These are phyloP conservation scores for Pipistrellus kuhlii DNA, from an alignment of 2,797 vertebrate species.

Conservation along the genomic window DNA sequence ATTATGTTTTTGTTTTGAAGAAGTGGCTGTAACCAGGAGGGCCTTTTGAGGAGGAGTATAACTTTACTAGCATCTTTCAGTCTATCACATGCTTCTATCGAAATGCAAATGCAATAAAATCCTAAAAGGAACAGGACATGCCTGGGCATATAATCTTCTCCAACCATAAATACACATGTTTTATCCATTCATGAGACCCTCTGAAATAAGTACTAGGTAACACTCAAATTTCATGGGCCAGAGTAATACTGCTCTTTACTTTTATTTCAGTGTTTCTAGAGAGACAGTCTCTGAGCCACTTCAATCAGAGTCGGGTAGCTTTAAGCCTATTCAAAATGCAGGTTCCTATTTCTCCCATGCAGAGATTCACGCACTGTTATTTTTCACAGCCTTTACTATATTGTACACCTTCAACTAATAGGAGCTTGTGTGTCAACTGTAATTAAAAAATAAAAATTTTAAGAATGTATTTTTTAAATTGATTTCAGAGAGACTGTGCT, in stretches of 20 bases:
- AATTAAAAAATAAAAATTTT: not conserved
- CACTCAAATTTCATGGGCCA: not conserved
- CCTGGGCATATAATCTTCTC: not conserved
- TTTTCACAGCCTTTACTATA: not conserved
- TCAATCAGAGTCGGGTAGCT: not conserved
- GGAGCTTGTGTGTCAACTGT: not conserved
- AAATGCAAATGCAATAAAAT: not conserved
- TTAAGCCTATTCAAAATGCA: not conserved
- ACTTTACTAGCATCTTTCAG: not conserved
- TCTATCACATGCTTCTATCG: not conserved
- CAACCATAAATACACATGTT: not conserved
- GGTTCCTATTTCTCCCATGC: not conserved
- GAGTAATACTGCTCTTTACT: not conserved
- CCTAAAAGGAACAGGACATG: not conserved
- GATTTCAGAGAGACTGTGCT: too few relatives aligned
- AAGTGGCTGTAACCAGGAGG: not conserved
- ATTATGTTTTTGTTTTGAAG: not conserved
- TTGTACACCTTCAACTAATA: not conserved
- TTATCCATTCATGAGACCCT: not conserved
- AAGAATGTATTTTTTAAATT: too few relatives aligned
- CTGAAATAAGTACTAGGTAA: conserved; percentile 39
- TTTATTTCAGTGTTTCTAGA: conserved; percentile 35
- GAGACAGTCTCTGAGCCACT: not conserved
- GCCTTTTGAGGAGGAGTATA: not conserved
- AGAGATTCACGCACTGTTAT: not conserved